Percentiles rank a stretch among this genome's conserved stretches.
Conservation (phyloP, 2,113 vertebrate genomes). For the Phyllostomus hastatus region DNA sequence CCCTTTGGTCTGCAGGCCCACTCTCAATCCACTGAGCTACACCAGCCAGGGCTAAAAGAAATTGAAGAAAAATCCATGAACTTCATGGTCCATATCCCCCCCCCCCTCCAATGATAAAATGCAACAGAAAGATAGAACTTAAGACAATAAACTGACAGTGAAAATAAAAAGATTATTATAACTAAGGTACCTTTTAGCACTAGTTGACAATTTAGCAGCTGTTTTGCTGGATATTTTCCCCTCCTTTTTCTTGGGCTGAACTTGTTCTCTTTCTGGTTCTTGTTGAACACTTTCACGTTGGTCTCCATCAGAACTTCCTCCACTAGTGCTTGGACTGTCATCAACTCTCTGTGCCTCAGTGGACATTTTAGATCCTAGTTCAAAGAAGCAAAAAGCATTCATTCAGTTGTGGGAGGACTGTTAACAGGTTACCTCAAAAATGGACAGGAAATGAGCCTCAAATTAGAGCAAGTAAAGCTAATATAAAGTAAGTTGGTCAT, state of each 20-base stretch:
- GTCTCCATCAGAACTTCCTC: conserved; percentile 97
- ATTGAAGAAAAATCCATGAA: conserved; percentile 15
- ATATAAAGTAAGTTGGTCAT: background rate
- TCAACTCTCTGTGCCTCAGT: conserved; percentile 97
- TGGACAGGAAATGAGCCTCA: background rate
- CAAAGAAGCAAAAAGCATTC: conserved; percentile 44
- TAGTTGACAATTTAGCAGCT: conserved; percentile 98
- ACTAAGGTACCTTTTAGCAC: conserved; percentile 93
- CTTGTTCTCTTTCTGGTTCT: conserved; percentile 95
- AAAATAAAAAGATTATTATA: background rate
- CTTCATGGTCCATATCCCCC: background rate
- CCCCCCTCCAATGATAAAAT: background rate
- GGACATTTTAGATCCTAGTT: conserved; percentile 93
- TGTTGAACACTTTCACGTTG: conserved; percentile 92
- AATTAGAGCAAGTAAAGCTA: background rate
- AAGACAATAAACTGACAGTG: background rate
- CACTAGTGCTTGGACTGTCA: conserved; percentile 98
- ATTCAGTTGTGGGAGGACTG: background rate
- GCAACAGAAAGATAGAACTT: background rate
- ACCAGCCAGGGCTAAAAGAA: background rate
- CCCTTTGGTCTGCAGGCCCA: too few species aligned
- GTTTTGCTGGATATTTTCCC: conserved; percentile 99
- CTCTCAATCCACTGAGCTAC: too few species aligned
- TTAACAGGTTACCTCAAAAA: background rate
- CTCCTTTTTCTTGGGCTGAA: conserved; percentile 98